Evolutionary conservation across 2,797 vertebrate genomes (phyloP).

Genomic region (Myotis findleyi): DNA sequence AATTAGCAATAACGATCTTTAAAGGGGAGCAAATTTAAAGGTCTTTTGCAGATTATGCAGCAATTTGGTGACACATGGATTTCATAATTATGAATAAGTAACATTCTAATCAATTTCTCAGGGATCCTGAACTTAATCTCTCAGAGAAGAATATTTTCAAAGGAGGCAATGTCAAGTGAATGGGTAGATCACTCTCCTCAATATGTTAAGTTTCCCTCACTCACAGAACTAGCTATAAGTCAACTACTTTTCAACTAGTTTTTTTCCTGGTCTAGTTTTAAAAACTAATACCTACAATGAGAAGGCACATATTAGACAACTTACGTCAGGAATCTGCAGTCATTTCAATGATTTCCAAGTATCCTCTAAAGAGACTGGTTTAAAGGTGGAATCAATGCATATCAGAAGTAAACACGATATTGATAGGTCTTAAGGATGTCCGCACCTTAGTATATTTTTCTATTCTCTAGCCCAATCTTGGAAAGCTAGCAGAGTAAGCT

Average conservation of each 20-base stretch:
- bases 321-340: background rate
- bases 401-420: background rate
- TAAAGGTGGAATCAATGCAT: background rate
- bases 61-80: background rate
- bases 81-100: background rate
- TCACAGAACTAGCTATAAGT: background rate
- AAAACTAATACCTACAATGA: background rate
- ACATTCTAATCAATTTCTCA: slow-evolving; percentile 29
- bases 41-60: background rate
- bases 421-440: background rate
- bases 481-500: background rate
- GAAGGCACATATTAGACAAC: background rate
- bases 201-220: background rate
- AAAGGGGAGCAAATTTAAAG: background rate
- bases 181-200: background rate
- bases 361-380: background rate
- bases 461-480: background rate
- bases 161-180: background rate
- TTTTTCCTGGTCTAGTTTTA: slow-evolving; percentile 1
- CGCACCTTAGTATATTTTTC: background rate
- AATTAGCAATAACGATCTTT: background rate
- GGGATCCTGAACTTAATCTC: background rate
- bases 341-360: background rate
- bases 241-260: background rate
- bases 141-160: background rate